Base-by-base conservation (phyloP, 2,888 invertebrate species). In the Thalpophila matura region DNA sequence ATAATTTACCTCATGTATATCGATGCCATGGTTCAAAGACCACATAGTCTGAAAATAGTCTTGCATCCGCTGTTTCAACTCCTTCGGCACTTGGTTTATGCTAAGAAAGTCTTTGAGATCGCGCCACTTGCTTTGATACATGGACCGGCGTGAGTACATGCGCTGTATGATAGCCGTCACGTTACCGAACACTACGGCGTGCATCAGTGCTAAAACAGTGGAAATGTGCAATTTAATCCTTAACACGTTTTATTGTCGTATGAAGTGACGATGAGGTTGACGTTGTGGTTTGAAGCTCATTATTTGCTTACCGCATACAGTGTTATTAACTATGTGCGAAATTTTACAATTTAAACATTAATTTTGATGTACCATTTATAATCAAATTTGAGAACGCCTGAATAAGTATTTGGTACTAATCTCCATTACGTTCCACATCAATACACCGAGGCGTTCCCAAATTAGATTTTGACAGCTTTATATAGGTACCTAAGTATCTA, bases 41-140 rank as follows among this genome's bases (percentile, higher is more conserved):
- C 99, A 99, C 96, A 98, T 99, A 12, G 99, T 99, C 92, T 99
- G 99, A 90, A 99, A 99, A 91, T 99, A 99, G 89, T 99, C 99
- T 87, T 99, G 98, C 97, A 99, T 99, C 68, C 99, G 95, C 87
- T 98, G 98, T 89, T 99, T 99, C 68, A 99, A 95, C 87, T 98
- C 98, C 86, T 98, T 98, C 2, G 99, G 99, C 84, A 99, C 98
- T 95, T 99, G 98, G 95, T 99, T 99, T 74, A 99, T 96, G 35
- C 97, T 96, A 76, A 99, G 96, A 92, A 99, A 99, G 93, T 99
- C 99, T 95, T 99, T 99, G 67, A 99, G 95, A 90, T 99, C 99
- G 60, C 98, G 95, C 97, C 98, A 98, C 95, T 99, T 99, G 82
- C 97, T 98, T 90, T 99, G 99, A 90, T 99, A 99, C 86, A 98